Base-by-base conservation (phyloP, 2,888 invertebrate genomes). In the Drosophila ustulata region DNA sequence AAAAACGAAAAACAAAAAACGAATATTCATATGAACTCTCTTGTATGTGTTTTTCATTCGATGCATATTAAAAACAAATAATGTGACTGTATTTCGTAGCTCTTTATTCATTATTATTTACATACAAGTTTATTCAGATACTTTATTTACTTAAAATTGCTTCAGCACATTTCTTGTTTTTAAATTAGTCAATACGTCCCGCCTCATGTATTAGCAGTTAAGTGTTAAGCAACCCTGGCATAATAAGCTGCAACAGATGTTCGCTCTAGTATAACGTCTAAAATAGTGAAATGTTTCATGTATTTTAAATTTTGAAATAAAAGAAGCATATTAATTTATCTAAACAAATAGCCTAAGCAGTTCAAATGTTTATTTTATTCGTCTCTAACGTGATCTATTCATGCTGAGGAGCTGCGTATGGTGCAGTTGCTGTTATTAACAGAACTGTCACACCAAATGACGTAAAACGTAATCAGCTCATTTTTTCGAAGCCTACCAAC, bases 21-120 rank as follows among this genome's bases (percentile, higher is more conserved):
- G 49, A 66, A 61, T 66, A 66, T 53, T 66, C 72, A 66, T 52
- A 51, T 73, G 46, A 47, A 66, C 50, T 62, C 71, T 66, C 61
- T 59, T 49, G 43, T 58, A 39, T 51, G 62, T 63, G 67, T 66
- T 70, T 34, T 61, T 30, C 51, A 56, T 50, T 59, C 47, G 43
- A 58, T 34, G 58, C 34, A 18, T 43, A 74, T 55, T 72, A 66
- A 71, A 77, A n/a, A 0, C 37, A 66, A 30, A 30, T 28, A 6
- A 66, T 39, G 56, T 63, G 52, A 62, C n/a, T 23, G 11, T 25
- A 55, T 62, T 4, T 8, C 30, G 26, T 4, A 3, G 3, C 13
- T 26, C 2, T 7, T 28, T 55, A 32, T 7, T 55, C 32, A 28
- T 8, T 25, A 28, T 47, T n/a, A 25, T 28, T 47, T 1, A 1